A percentile compares a stretch with the other conserved stretches of the same genome.
Conservation (phyloP, 2,113 vertebrate species). For the Alligator sinensis region DNA sequence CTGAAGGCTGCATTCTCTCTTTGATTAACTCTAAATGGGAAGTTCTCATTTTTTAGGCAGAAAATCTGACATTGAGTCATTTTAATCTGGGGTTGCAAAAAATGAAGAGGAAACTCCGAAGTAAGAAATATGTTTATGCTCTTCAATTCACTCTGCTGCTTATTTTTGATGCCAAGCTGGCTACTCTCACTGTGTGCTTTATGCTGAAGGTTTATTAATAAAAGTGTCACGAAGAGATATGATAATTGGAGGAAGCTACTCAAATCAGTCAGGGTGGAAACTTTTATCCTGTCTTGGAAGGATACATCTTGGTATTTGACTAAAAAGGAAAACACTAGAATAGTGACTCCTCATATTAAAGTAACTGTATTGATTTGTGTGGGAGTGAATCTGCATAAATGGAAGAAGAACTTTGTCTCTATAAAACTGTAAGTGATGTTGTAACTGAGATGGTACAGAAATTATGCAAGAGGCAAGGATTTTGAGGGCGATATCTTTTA, state of each 20-base stretch:
- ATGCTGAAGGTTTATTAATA: not conserved
- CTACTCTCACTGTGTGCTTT: not conserved
- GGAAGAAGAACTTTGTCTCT: not conserved
- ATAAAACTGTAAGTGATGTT: not conserved
- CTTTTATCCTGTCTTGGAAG: not conserved
- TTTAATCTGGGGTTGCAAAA: not conserved
- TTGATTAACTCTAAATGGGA: not conserved
- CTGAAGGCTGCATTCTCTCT: not conserved
- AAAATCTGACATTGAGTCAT: not conserved
- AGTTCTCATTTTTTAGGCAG: not conserved
- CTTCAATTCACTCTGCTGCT: not conserved
- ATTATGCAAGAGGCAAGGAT: no score
- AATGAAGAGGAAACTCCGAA: not conserved
- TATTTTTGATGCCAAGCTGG: not conserved
- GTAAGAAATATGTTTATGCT: accelerated
- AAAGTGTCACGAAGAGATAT: not conserved
- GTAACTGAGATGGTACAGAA: not conserved
- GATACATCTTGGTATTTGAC: not conserved
- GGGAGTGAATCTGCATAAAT: not conserved
- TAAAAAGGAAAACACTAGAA: not conserved
- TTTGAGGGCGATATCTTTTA: no score
- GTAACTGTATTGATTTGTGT: not conserved
- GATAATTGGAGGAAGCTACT: not conserved
- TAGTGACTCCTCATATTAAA: not conserved
- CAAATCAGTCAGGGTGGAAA: not conserved